These are phyloP conservation scores for Ceratosolen solmsi DNA, from an alignment of 1,140 invertebrate genomes.

Conservation along the genomic window DNA sequence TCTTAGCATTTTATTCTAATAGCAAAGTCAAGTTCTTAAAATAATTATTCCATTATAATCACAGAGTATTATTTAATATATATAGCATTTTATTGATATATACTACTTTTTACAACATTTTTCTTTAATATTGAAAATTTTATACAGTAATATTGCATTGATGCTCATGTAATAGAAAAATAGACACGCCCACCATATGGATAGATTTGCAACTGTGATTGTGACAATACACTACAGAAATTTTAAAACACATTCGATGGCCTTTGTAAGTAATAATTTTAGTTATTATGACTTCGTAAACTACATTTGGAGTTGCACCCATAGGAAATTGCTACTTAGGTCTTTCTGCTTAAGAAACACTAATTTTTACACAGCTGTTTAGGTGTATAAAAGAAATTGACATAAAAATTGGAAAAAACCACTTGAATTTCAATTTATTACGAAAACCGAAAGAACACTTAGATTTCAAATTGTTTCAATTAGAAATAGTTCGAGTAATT, in stretches of 20 bases:
- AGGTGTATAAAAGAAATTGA: neutral
- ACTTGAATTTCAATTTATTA: neutral
- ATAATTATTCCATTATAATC: neutral
- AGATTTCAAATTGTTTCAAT: neutral
- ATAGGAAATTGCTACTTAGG: slow-evolving; percentile 11
- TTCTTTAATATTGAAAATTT: neutral
- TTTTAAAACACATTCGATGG: neutral
- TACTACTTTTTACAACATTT: too few relatives aligned
- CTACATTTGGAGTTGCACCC: slow-evolving; percentile 1
- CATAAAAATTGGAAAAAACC: neutral
- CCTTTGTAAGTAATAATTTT: slow-evolving; percentile 8
- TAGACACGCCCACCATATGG: neutral
- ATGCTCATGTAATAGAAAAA: neutral
- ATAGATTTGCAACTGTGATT: neutral
- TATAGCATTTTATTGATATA: too few relatives aligned
- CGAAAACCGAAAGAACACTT: neutral
- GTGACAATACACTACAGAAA: neutral
- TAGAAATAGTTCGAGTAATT: neutral
- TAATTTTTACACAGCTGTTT: neutral
- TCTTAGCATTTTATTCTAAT: too few relatives aligned
- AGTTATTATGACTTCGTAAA: slow-evolving; percentile 17
- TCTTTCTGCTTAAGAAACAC: slow-evolving; percentile 3
- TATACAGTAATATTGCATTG: neutral
- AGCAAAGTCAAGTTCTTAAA: too few relatives aligned
- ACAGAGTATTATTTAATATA: too few relatives aligned